phyloP scores from a whole-genome alignment of 1,140 invertebrate genomes.

The Apocrypta bakeri region DNA sequence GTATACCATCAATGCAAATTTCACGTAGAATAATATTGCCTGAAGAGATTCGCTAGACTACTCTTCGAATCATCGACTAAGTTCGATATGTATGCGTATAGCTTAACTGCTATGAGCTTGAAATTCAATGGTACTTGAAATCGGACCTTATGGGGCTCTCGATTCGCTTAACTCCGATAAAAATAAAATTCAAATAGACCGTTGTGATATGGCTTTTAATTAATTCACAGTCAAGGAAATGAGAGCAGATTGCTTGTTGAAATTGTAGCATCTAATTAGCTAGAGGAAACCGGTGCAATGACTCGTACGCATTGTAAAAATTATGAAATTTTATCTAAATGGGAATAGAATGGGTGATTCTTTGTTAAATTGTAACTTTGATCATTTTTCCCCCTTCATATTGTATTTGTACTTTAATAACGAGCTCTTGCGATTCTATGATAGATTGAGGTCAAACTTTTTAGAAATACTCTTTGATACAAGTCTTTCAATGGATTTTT shows the following conservation, averaged over 20 bases:
- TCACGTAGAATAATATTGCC: conserved; percentile 14
- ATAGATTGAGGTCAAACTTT: too few relatives aligned
- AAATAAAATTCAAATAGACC: not conserved
- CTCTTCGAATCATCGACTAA: conserved; percentile 13
- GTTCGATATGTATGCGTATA: conserved; percentile 7
- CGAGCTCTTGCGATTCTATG: too few relatives aligned
- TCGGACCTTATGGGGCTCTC: not conserved
- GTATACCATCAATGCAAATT: conserved; percentile 15
- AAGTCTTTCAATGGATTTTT: too few relatives aligned
- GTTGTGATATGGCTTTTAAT: not conserved
- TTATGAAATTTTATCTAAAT: not conserved
- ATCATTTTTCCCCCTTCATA: too few relatives aligned
- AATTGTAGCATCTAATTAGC: not conserved
- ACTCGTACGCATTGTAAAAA: not conserved
- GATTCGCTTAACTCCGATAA: not conserved
- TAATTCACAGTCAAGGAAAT: conserved; percentile 13
- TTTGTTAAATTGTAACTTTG: too few relatives aligned
- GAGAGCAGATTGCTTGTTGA: not conserved
- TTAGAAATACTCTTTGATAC: too few relatives aligned
- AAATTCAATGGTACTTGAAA: conserved; percentile 3
- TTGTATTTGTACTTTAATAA: too few relatives aligned
- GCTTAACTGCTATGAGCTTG: not conserved
- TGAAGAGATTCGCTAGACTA: conserved; percentile 9
- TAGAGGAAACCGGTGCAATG: not conserved
- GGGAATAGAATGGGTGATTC: too few relatives aligned